These are phyloP conservation scores for Ophiodon elongatus DNA, from an alignment of 2,113 vertebrate species.

Conservation along the genomic window DNA sequence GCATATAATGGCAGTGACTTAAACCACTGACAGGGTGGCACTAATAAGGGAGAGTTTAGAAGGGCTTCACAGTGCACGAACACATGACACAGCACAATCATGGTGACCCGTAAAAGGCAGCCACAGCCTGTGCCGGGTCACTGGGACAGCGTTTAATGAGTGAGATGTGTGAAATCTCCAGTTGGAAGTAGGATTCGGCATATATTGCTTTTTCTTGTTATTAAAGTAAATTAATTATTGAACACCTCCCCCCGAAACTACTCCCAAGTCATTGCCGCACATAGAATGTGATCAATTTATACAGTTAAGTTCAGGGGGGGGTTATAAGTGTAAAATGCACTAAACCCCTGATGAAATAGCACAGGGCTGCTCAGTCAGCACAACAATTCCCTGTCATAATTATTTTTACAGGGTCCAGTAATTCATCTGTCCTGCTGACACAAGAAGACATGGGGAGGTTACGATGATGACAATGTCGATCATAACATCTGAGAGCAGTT, in stretches of 20 bases:
- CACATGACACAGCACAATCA: conserved; percentile 30
- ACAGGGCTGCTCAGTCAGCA: conserved; percentile 67
- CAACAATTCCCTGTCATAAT: conserved; percentile 67
- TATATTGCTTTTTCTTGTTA: conserved; percentile 24
- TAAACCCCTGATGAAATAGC: conserved; percentile 42
- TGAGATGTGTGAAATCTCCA: conserved; percentile 14
- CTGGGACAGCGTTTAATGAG: conserved; percentile 40
- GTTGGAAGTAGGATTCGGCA: neutral
- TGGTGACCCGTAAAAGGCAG: neutral
- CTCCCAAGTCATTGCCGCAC: conserved; percentile 50
- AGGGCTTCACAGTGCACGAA: conserved; percentile 16
- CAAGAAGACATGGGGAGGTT: conserved; percentile 47
- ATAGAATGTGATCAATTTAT: conserved; percentile 50
- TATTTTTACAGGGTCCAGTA: conserved; percentile 62
- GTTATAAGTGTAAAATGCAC: conserved; percentile 52
- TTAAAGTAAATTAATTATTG: conserved; percentile 62
- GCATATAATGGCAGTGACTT: conserved; percentile 27
- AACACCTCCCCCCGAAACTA: conserved; percentile 32
- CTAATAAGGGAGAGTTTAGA: conserved; percentile 36
- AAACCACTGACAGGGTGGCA: conserved; percentile 11
- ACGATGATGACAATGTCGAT: conserved; percentile 38
- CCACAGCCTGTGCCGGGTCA: conserved; percentile 12
- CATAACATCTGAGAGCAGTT: conserved; percentile 41
- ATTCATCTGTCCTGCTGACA: conserved; percentile 68
- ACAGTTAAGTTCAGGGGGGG: conserved; percentile 31